Evolutionary conservation across 2,888 invertebrate species (phyloP).

Genomic region (Scaptomyza flava): DNA sequence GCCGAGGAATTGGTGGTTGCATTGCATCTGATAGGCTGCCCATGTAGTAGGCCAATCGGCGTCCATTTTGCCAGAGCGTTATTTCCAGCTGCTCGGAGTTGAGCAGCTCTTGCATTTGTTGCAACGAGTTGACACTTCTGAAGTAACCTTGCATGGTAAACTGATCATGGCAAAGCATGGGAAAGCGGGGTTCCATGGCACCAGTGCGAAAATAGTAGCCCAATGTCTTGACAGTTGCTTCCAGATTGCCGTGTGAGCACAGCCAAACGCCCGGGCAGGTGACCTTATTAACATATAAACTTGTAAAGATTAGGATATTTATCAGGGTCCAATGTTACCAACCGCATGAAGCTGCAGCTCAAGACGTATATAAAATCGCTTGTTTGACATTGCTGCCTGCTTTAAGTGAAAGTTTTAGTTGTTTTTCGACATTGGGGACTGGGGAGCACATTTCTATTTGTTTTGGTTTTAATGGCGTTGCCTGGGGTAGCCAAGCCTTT

Average conservation of each 20-base stretch:
- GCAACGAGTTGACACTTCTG: slow-evolving; percentile 68
- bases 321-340: slow-evolving; percentile 25
- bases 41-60: slow-evolving; percentile 81
- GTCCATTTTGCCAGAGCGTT: slow-evolving; percentile 83
- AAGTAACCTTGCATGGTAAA: slow-evolving; percentile 84
- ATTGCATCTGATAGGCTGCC: slow-evolving; percentile 81
- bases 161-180: slow-evolving; percentile 82
- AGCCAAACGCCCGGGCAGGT: slow-evolving; percentile 84
- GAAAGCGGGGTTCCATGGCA: slow-evolving; percentile 82
- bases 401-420: slow-evolving; percentile 25
- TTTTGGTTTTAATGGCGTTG: slow-evolving; percentile 60
- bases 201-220: slow-evolving; percentile 83
- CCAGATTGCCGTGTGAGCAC: slow-evolving; percentile 82
- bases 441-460: slow-evolving; percentile 49
- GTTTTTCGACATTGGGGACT: slow-evolving; percentile 35
- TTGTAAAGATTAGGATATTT: neutral
- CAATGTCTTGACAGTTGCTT: slow-evolving; percentile 82
- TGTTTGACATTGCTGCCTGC: slow-evolving; percentile 52
- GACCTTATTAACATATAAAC: slow-evolving; percentile 60
- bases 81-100: slow-evolving; percentile 80
- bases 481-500: slow-evolving; percentile 47
- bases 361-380: slow-evolving; percentile 79
- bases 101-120: slow-evolving; percentile 73
- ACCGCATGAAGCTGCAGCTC: slow-evolving; percentile 83
- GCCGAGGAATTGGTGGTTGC: slow-evolving; percentile 67